These are phyloP conservation scores for Epinotia ramella DNA, from an alignment of 2,888 invertebrate genomes.

Conservation along the genomic window DNA sequence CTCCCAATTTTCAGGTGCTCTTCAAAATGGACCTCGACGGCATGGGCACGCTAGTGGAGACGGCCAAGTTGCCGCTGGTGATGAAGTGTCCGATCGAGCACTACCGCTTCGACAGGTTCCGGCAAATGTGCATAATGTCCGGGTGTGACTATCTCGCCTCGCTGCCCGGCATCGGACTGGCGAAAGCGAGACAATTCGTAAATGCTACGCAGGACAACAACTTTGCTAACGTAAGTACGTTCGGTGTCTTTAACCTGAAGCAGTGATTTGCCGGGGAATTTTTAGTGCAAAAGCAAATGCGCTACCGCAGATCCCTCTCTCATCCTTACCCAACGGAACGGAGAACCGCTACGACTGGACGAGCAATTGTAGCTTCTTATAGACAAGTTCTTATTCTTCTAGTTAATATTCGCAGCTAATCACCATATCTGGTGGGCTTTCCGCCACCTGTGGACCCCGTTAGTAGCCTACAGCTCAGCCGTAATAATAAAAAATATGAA, in stretches of 20 bases:
- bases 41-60: slow-evolving; percentile 91
- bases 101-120: slow-evolving; percentile 96
- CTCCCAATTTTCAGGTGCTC: slow-evolving; percentile 87
- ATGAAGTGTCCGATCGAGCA: slow-evolving; percentile 89
- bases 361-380: too few relatives aligned
- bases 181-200: slow-evolving; percentile 95
- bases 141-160: slow-evolving; percentile 99
- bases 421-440: too few relatives aligned
- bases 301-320: too few relatives aligned
- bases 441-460: too few relatives aligned
- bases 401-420: too few relatives aligned
- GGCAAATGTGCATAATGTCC: slow-evolving; percentile 98
- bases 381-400: too few relatives aligned
- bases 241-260: too few relatives aligned
- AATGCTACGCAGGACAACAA: slow-evolving; percentile 90
- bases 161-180: slow-evolving; percentile 96
- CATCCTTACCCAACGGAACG: too few relatives aligned
- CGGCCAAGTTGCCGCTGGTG: slow-evolving; percentile 88
- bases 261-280: background rate
- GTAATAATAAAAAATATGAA: too few relatives aligned
- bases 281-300: too few relatives aligned
- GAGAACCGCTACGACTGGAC: too few relatives aligned
- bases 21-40: slow-evolving; percentile 97
- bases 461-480: too few relatives aligned
- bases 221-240: slow-evolving; percentile 87